phyloP scores from a whole-genome alignment of 1,140 invertebrate species.

The Arion vulgaris region DNA sequence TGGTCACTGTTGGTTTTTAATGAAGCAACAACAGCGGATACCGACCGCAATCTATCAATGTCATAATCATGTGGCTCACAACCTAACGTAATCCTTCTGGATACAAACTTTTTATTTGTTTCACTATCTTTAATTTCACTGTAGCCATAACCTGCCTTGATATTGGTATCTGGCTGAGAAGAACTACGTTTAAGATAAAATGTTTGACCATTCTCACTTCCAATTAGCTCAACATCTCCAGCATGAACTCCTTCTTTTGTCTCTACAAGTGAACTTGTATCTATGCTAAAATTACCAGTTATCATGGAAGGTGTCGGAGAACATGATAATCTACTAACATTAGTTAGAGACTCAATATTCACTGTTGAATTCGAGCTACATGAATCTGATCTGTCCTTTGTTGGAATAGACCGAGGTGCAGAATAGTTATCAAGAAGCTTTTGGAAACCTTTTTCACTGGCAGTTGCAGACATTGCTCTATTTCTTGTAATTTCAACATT shows the following conservation, averaged over 20 bases:
- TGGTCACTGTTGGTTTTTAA: background rate
- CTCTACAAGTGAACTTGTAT: background rate
- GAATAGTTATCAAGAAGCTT: slow-evolving; percentile 12
- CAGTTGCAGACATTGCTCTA: slow-evolving; percentile 1
- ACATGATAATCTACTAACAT: background rate
- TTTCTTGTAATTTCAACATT: background rate
- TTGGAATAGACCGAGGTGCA: background rate
- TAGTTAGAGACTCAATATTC: background rate
- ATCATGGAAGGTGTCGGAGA: background rate
- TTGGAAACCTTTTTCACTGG: slow-evolving; percentile 27
- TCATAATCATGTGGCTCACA: background rate
- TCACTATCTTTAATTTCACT: background rate
- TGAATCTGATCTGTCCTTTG: slow-evolving; percentile 4
- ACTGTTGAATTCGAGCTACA: slow-evolving; percentile 1
- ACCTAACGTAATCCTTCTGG: background rate
- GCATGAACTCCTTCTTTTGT: background rate
- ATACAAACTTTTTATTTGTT: background rate
- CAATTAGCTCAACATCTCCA: background rate
- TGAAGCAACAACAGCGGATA: background rate
- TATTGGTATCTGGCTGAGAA: background rate
- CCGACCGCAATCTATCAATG: background rate
- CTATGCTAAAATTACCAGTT: background rate
- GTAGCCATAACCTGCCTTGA: background rate
- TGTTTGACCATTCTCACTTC: background rate
- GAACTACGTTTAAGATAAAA: background rate